Evolutionary conservation across 1,140 invertebrate species (phyloP), one percentile per base, ranked within the genome.

Genomic region (Chlorops oryzae): DNA sequence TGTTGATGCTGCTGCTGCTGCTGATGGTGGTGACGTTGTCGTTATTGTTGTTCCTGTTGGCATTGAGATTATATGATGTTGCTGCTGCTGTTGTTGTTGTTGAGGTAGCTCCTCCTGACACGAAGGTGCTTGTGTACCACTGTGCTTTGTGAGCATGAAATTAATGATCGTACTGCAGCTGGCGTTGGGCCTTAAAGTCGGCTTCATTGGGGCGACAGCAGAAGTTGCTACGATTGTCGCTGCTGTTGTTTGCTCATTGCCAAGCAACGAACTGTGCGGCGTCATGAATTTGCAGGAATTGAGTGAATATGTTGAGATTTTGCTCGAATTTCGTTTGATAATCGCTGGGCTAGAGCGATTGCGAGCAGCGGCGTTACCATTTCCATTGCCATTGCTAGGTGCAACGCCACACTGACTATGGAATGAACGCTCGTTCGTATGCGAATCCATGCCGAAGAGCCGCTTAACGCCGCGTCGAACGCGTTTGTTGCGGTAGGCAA

Each of bases 401-500:
- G 64, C 65, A 47, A 59, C 67, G 56, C 59, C 66, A 47, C 59
- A 61, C 21, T 68, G 61, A 7, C 63, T 59, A 52, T 63, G 59
- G 42, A 64, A 28, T 1, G 48, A 45, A 28, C 35, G 22, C 7
- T 72, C 42, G 52, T 46, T 43, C 35, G 71, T 66, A 43, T 71
- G 62, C 28, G 59, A 62, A 45, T 70, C 58, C 50, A 80, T 67
- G 50, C 80, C 76, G 50, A 83, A 79, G 54, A 85, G 70, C 46
- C 80, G 77, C 28, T 78, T 74, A 3, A 82, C 76, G 57, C 89
- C 87, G 5, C 85, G 75, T 55, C 88, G 83, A 10, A 89, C 82
- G 2, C 86, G 77, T 20, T 83, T 79, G 24, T 86, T 89, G 5
- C 88, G 79, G 60, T 87, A 83, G 9, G 86, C 86, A 66, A 90